These are phyloP conservation scores for Coecobrya sp. DNA, from an alignment of 2,888 invertebrate genomes.

Conservation along the genomic window DNA sequence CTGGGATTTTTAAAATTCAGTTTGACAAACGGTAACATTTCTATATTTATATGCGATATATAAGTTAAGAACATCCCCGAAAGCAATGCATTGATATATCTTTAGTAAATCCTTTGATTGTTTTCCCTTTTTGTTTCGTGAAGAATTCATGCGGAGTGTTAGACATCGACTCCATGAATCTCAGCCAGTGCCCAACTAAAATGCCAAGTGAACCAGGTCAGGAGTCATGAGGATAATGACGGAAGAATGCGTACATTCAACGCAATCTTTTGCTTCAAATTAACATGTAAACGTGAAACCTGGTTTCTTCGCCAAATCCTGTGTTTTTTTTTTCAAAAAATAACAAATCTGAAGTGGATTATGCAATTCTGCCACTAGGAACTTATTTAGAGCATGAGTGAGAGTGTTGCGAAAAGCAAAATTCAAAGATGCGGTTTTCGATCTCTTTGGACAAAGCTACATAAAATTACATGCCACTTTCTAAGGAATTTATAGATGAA, in stretches of 20 bases:
- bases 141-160: not conserved
- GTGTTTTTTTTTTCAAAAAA: too few relatives aligned
- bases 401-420: not conserved
- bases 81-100: too few relatives aligned
- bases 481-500: not conserved
- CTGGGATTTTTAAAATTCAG: too few relatives aligned
- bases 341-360: not conserved
- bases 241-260: not conserved
- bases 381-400: not conserved
- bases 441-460: not conserved
- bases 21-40: too few relatives aligned
- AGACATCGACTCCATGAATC: not conserved
- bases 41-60: too few relatives aligned
- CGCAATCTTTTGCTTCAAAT: not conserved
- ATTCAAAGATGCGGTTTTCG: constrained; percentile 10
- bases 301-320: not conserved
- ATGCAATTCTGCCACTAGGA: not conserved
- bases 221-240: constrained; percentile 43
- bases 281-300: constrained; percentile 15
- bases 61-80: too few relatives aligned
- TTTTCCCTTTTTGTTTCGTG: not conserved
- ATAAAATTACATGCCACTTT: not conserved
- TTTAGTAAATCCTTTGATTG: too few relatives aligned
- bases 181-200: not conserved
- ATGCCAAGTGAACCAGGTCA: constrained; percentile 42